Evolutionary conservation across 1,140 invertebrate species (phyloP), one percentile per base, ranked within the genome.

Genomic region (Prorops nasuta): DNA sequence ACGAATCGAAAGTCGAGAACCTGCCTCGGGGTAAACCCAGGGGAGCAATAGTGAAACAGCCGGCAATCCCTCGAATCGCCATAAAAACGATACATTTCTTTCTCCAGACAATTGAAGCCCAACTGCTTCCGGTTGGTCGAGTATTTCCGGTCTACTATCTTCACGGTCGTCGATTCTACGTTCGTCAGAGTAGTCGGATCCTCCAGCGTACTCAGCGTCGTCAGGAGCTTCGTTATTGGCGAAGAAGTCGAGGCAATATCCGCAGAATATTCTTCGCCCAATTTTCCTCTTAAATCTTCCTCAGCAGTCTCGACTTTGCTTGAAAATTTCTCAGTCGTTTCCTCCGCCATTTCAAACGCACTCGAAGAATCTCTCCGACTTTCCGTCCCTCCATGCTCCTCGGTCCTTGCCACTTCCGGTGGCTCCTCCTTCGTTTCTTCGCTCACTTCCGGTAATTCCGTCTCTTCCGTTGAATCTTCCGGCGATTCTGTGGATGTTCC

Each of bases 1-100:
- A 83, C 79, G 56, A 83, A 84, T 44, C 81, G 78, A 51, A 84
- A 80, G 56, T 84, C 81, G 14, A 84, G 64, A 17, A 83, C 71
- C 50, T 83, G 81, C 47, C 76, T 71, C 24, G 72, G 55, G 1
- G 76, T 79, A 54, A 82, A 84, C 3, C 82, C 83, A 17, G 76
- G 75, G 2, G 81, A 82, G 56, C 82, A 84, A 43, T 83, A 84
- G 56, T 84, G 83, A 45, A 84, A 84, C 20, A 83, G 57, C 41
- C 81, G 70, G 53, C 82, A 84, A 54, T 83, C 81, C 49, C 79
- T 74, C 18, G 69, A 65, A 58, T 84, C 82, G 1, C 79, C 76
- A 44, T 83, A 83, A 65, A 83, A 84, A 44, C 74, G 74, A 52
- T 83, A 77, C 54, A 81, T 67, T 43, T 80, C 67, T 56, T 77